A percentile compares a stretch with the other conserved stretches of the same genome.
phyloP scores from a whole-genome alignment of 92 coral and sea anemone species.

The Phenganax marumi region DNA sequence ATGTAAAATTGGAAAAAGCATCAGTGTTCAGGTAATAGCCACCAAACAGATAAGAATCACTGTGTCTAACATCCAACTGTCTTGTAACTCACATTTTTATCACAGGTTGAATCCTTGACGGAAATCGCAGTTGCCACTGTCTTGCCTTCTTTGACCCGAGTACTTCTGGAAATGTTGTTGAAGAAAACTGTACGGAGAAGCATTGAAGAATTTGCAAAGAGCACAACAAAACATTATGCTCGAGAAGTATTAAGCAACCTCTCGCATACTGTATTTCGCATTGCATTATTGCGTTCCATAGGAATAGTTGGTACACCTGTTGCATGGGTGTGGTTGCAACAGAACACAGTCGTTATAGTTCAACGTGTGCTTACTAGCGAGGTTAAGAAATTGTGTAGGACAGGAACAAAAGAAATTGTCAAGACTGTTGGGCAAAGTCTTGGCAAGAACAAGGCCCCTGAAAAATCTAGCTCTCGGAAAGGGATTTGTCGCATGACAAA shows the following conservation, averaged over 20 bases:
- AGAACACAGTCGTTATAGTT: slow-evolving; percentile 14
- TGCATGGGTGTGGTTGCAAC: slow-evolving; percentile 24
- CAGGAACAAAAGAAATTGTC: slow-evolving; percentile 29
- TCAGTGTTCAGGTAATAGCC: slow-evolving; percentile 13
- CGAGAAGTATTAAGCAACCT: slow-evolving; percentile 18
- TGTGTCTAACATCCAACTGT: no score
- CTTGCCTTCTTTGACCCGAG: slow-evolving; percentile 19
- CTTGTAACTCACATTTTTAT: neutral
- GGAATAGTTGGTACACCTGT: slow-evolving; percentile 24
- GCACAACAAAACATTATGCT: neutral
- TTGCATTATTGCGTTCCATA: slow-evolving; percentile 24
- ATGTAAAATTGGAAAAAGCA: slow-evolving; percentile 24
- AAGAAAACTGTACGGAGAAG: slow-evolving; percentile 36
- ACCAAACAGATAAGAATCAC: no score
- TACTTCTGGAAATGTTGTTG: slow-evolving; percentile 24
- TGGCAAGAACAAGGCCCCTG: neutral
- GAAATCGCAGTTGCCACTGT: slow-evolving; percentile 22
- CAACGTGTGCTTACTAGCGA: neutral
- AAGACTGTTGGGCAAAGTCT: slow-evolving; percentile 12
- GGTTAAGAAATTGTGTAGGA: neutral
- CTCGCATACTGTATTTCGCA: slow-evolving; percentile 25
- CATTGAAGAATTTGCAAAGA: slow-evolving; percentile 18
- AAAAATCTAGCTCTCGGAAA: slow-evolving; percentile 17
- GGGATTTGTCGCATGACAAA: slow-evolving; percentile 36
- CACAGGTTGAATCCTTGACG: neutral